Evolutionary conservation across 2,113 vertebrate genomes (phyloP).

Genomic region (Beaufortia kweichowensis): DNA sequence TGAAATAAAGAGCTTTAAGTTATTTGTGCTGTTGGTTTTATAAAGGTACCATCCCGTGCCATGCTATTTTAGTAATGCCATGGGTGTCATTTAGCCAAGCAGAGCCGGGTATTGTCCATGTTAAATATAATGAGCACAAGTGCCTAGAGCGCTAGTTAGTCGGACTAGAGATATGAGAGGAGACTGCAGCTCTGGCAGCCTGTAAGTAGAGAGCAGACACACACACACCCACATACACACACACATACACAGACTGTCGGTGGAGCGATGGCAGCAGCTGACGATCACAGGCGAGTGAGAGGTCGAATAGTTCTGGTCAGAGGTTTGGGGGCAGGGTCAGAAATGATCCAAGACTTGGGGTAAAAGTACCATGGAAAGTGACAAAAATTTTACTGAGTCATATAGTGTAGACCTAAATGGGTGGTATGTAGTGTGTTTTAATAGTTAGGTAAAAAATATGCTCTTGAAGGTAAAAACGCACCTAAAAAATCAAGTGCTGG

Average conservation of each 20-base stretch:
- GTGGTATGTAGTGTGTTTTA: too few species aligned
- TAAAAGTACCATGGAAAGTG: too few species aligned
- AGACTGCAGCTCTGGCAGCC: slow-evolving; percentile 7
- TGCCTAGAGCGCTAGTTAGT: slow-evolving; percentile 46
- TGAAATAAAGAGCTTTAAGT: background rate
- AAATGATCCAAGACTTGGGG: too few species aligned
- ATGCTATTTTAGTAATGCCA: slow-evolving; percentile 53
- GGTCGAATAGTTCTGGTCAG: slow-evolving; percentile 42
- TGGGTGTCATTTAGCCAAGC: slow-evolving; percentile 41
- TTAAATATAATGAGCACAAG: slow-evolving; percentile 48
- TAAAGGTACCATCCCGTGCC: slow-evolving; percentile 8
- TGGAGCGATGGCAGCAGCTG: slow-evolving; percentile 56
- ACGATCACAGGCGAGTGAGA: slow-evolving; percentile 47
- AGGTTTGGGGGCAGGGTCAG: slow-evolving; percentile 39
- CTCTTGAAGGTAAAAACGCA: too few species aligned
- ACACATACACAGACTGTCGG: slow-evolving; percentile 1
- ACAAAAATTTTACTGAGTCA: too few species aligned
- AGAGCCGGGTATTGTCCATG: slow-evolving; percentile 47
- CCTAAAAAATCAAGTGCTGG: too few species aligned
- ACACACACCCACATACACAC: background rate
- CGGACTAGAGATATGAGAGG: background rate
- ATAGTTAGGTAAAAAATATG: too few species aligned
- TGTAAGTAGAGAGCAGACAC: slow-evolving; percentile 13
- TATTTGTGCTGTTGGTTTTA: background rate
- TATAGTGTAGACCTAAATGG: too few species aligned